Base-by-base conservation (phyloP, 2,888 invertebrate species). In the Apamea monoglypha region DNA sequence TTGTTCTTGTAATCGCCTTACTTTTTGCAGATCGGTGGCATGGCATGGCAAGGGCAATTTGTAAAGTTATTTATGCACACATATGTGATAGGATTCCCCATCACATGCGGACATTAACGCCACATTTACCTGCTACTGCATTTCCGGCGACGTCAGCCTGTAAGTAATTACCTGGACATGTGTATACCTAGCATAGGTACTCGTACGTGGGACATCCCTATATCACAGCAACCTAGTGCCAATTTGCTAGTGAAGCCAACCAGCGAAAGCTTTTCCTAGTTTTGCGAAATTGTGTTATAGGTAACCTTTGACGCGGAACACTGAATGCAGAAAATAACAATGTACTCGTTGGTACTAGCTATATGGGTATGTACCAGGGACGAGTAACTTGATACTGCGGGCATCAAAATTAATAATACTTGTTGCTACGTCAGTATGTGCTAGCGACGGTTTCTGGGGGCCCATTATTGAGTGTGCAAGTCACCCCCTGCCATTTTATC, bases 91-190 rank as follows among this genome's bases (percentile, higher is more conserved):
- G 25, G 16, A 1, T 53, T 70, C 25, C 25, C 32, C 32, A 53
- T 70, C 32, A 32, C 32, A n/a, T 7, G 36, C n/a, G 68, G 76
- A 82, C 61, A 83, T 86, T 83, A 85, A 89, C 89, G 88, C 85
- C 61, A 83, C 90, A 91, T 91, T 92, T 86, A 85, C 83, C 86
- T 81, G 79, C 84, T 79, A 89, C 89, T 88, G 87, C 80, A 87
- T 80, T 90, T 88, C 89, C 88, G 83, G 86, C 76, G 76, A 69
- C 80, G 82, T 83, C 88, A 81, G 85, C 75, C 53, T 71, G 80
- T 87, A 91, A 90, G 89, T 90, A 88, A 88, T 88, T 40, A 78
- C 78, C 14, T 50, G 53, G 56, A 69, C 40, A 66, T 61, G 36
- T 68, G 32, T 16, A n/a, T 56, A 50, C 32, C 40, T 53, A 40